Base-by-base conservation (phyloP, 2,113 vertebrate genomes). In the Chinchilla lanigera region DNA sequence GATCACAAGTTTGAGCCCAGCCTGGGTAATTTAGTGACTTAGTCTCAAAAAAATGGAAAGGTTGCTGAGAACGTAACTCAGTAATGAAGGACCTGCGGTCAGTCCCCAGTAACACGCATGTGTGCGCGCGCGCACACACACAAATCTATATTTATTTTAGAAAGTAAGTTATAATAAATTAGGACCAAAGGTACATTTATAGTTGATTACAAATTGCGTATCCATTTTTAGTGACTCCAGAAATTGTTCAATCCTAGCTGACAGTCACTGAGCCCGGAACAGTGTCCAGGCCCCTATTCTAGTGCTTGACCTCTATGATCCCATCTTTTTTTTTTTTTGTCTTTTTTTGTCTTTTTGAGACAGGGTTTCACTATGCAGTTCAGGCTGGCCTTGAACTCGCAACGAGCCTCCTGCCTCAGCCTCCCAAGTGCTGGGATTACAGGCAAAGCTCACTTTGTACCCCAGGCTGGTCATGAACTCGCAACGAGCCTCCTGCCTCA, bases 101-200 rank as follows among this genome's bases (percentile, higher is more conserved):
- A 47, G 26, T 30, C 13, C 73, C 44, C 44, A 28, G 73, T 77
- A 47, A 24, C 41, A 11, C 26, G 9, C 5, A 63, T 7, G 8
- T 7, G 8, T 22, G 2, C 11, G 3, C 7, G 20, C 33, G 19
- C 33, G 22, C 71, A 75, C 38, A 22, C 20, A n/a, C n/a, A 73
- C 71, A 38, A 2, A 44, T 17, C 17, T 83, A 0, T 86, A 20
- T 80, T 67, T 96, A 50, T 90, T 95, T 91, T 86, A 60, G 71
- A 52, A 85, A 83, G 50, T 91, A 61, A 93, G 17, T 86, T 52
- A 73, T 54, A 78, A 38, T 84, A n/a, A 94, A 83, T 94, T 92
- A 80, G 65, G 20, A 6, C 35, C 41, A 26, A 93, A 67, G 38
- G 44, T 33, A 41, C 13, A 54, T 95, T 86, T 93, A 24, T 4